Evolutionary conservation across 2,888 invertebrate species (phyloP).

Genomic region (Philonicus albiceps): DNA sequence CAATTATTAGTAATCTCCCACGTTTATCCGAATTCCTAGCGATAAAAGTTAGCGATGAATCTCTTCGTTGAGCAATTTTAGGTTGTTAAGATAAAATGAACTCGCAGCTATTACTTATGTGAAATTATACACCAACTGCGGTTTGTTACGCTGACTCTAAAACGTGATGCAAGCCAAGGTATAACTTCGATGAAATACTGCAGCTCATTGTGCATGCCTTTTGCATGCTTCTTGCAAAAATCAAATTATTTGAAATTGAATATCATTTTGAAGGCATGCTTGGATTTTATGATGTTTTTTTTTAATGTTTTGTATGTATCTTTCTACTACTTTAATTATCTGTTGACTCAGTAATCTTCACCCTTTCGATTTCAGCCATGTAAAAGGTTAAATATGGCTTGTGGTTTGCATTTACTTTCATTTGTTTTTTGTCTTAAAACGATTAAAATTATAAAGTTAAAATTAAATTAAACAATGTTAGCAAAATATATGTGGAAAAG

Average conservation of each 20-base stretch:
- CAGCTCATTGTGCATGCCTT: not conserved
- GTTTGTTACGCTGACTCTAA: not conserved
- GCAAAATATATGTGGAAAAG: not conserved
- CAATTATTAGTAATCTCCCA: not conserved
- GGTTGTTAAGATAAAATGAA: not conserved
- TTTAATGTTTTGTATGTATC: not conserved
- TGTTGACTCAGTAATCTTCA: not conserved
- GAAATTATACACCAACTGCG: not conserved
- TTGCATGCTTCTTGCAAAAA: not conserved
- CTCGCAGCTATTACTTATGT: not conserved
- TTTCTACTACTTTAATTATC: not conserved
- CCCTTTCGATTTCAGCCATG: not conserved
- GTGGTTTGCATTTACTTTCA: not conserved
- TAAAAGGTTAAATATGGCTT: not conserved
- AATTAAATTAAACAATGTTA: not conserved
- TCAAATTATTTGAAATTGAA: not conserved
- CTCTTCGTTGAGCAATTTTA: not conserved
- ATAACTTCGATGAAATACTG: not conserved
- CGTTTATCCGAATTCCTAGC: not conserved
- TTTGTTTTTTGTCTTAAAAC: not conserved
- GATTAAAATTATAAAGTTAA: not conserved
- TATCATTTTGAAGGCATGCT: not conserved
- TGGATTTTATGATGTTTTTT: not conserved
- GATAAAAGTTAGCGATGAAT: not conserved
- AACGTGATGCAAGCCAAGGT: not conserved